These are phyloP conservation scores for Zaprionus lineosus DNA, from an alignment of 2,888 invertebrate species.

Conservation along the genomic window DNA sequence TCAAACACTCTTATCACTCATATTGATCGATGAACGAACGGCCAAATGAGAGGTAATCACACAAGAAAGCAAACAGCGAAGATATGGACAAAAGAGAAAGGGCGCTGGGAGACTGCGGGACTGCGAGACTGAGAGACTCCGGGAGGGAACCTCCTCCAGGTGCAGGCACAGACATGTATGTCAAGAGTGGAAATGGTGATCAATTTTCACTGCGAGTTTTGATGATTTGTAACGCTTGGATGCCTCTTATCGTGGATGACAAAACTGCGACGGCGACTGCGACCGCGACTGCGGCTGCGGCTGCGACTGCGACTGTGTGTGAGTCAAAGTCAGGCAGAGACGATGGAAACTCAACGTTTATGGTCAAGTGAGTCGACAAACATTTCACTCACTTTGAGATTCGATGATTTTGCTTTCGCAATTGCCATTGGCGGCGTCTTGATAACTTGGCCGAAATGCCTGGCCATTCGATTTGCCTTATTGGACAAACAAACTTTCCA, in stretches of 20 bases:
- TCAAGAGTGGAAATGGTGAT: slow-evolving; percentile 58
- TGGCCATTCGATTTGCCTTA: slow-evolving; percentile 59
- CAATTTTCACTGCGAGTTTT: slow-evolving; percentile 45
- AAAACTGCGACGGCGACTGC: slow-evolving; percentile 40
- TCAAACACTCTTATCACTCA: slow-evolving; percentile 68
- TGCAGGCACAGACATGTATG: too few relatives aligned
- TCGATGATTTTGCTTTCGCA: slow-evolving; percentile 20
- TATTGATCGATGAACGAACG: slow-evolving; percentile 73
- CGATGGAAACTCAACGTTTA: slow-evolving; percentile 40
- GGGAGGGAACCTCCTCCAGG: too few relatives aligned
- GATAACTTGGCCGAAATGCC: slow-evolving; percentile 35
- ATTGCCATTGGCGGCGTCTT: slow-evolving; percentile 33
- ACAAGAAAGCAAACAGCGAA: slow-evolving; percentile 23
- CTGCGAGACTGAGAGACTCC: slow-evolving; percentile 19
- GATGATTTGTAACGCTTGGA: slow-evolving; percentile 69
- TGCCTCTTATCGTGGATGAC: slow-evolving; percentile 49
- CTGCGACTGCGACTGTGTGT: too few relatives aligned
- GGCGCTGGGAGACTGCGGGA: slow-evolving; percentile 51
- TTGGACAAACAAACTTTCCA: slow-evolving; percentile 63
- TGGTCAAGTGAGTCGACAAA: slow-evolving; percentile 70
- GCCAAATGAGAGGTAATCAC: slow-evolving; percentile 24
- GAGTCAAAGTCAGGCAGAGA: slow-evolving; percentile 19
- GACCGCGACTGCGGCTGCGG: too few relatives aligned
- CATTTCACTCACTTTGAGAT: slow-evolving; percentile 64
- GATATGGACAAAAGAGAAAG: slow-evolving; percentile 64